These are phyloP conservation scores for Notamacropus eugenii DNA, from an alignment of 2,797 vertebrate species.

Conservation along the genomic window DNA sequence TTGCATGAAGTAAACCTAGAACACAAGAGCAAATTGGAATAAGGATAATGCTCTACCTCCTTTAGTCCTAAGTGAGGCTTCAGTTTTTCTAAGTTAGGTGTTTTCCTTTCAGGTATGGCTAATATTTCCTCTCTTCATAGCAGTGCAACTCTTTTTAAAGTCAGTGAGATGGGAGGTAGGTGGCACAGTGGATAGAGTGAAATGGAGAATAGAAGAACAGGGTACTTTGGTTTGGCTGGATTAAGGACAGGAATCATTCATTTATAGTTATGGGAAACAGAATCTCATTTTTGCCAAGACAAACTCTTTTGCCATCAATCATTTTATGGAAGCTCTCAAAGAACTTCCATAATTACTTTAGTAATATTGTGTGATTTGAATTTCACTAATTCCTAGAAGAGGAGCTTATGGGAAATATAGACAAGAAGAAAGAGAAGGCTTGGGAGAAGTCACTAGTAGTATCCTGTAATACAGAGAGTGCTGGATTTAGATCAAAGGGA, in stretches of 20 bases:
- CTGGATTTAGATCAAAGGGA: background rate
- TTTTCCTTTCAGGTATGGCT: too few species aligned
- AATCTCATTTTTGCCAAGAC: background rate
- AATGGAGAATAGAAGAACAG: background rate
- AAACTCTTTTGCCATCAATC: background rate
- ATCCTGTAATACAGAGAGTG: background rate
- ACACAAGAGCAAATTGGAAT: background rate
- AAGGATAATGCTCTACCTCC: background rate
- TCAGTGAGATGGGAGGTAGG: too few species aligned
- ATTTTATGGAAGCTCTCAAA: background rate
- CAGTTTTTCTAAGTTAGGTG: too few species aligned
- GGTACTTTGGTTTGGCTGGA: background rate
- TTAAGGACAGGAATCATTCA: background rate
- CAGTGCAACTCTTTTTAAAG: too few species aligned
- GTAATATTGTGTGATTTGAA: background rate
- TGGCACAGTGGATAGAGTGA: too few species aligned
- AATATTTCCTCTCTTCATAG: too few species aligned
- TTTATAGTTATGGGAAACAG: too few species aligned
- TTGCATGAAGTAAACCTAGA: background rate
- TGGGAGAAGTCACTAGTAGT: background rate
- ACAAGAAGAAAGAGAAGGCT: background rate
- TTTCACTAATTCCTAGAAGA: background rate
- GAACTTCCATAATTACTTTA: background rate
- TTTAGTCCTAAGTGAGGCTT: background rate
- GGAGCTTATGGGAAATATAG: background rate